Evolutionary conservation across 2,888 invertebrate species (phyloP).

Genomic region (Vannuccia rotundouncinata): DNA sequence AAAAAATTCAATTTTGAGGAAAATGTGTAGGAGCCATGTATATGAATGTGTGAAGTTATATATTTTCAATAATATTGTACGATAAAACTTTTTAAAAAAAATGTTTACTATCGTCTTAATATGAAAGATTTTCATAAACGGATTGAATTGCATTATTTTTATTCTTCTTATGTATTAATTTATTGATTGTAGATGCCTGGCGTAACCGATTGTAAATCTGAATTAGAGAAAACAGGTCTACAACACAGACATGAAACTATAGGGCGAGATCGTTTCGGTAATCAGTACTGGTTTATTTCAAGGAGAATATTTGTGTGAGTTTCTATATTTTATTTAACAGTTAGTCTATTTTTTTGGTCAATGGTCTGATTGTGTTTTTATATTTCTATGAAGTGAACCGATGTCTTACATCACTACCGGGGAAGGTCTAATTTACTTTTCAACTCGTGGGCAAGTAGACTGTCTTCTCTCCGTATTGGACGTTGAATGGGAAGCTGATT

Average conservation of each 20-base stretch:
- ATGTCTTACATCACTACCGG: neutral
- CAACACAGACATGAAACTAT: conserved; percentile 84
- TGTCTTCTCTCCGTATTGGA: neutral
- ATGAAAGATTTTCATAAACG: too few relatives aligned
- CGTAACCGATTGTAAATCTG: conserved; percentile 83
- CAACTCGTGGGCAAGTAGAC: neutral
- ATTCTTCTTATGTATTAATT: too few relatives aligned
- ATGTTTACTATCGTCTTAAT: too few relatives aligned
- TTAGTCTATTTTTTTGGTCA: neutral
- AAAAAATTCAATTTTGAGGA: too few relatives aligned
- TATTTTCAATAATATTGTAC: too few relatives aligned
- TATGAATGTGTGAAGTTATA: too few relatives aligned
- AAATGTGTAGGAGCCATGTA: too few relatives aligned
- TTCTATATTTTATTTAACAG: neutral
- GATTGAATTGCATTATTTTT: too few relatives aligned
- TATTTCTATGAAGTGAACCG: neutral
- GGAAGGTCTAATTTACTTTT: neutral
- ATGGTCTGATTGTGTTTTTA: neutral
- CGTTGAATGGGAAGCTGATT: neutral
- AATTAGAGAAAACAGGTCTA: conserved; percentile 81
- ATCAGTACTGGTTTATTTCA: conserved; percentile 93
- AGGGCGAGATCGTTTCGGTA: conserved; percentile 87
- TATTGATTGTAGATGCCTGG: conserved; percentile 64
- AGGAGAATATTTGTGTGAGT: conserved; percentile 72
- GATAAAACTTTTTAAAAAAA: too few relatives aligned